Conservation (phyloP, 2,888 invertebrate genomes). For the Meloe dianella region DNA sequence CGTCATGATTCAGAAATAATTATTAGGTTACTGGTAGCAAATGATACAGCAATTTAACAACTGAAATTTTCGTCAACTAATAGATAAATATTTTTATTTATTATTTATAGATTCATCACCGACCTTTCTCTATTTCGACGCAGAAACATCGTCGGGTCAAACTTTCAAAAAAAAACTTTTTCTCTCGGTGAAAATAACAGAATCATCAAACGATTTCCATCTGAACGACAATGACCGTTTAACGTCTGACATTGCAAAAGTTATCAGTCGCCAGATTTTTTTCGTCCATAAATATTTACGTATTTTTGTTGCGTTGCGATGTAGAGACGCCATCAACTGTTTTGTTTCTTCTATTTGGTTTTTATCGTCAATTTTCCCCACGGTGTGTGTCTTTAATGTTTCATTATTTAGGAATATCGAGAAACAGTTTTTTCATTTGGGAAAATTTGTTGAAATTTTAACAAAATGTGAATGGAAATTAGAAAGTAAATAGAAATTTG, state of each 20-base stretch:
- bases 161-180: not conserved
- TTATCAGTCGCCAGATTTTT: conserved; percentile 42
- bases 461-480: too few relatives aligned
- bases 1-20: not conserved
- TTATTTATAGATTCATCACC: not conserved
- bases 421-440: too few relatives aligned
- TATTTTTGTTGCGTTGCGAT: conserved; percentile 31
- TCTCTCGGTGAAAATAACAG: not conserved
- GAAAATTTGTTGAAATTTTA: too few relatives aligned
- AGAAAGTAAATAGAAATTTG: too few relatives aligned
- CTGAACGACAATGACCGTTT: conserved; percentile 48
- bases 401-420: too few relatives aligned
- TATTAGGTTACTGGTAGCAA: conserved; percentile 4
- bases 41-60: not conserved
- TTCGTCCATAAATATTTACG: conserved; percentile 44
- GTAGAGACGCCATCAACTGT: conserved; percentile 18
- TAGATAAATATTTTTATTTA: not conserved
- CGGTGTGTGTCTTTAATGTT: too few relatives aligned
- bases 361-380: not conserved
- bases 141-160: too few relatives aligned
- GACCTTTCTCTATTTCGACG: not conserved
- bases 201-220: conserved; percentile 18
- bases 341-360: not conserved
- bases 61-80: not conserved
- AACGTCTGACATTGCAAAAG: conserved; percentile 50